A percentile compares a stretch with the other conserved stretches of the same genome.
Evolutionary conservation across 2,797 vertebrate genomes (phyloP).

Genomic region (Macropodus opercularis): DNA sequence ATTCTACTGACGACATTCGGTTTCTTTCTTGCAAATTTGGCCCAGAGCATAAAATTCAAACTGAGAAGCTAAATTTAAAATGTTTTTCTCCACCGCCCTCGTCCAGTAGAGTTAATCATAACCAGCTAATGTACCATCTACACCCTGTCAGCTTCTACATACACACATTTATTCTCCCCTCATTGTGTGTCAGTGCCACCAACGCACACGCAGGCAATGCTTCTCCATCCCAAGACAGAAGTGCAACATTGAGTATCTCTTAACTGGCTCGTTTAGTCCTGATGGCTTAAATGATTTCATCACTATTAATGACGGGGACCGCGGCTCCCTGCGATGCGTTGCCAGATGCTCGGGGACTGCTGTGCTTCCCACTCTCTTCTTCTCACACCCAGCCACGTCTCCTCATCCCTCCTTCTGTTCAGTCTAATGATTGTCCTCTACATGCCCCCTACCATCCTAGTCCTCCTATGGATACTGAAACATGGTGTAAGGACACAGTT

Average conservation of each 20-base stretch:
- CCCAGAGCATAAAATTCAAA: neutral
- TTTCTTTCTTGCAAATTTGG: neutral
- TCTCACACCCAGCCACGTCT: conserved; percentile 64
- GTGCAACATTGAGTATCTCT: conserved; percentile 90
- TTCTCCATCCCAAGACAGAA: conserved; percentile 81
- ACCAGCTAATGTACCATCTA: conserved; percentile 42
- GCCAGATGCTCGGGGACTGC: conserved; percentile 98
- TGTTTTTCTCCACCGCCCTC: neutral
- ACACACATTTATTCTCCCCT: conserved; percentile 64
- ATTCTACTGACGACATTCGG: neutral
- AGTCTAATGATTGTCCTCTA: conserved; percentile 93
- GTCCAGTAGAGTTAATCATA: conserved; percentile 18
- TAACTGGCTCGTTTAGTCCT: conserved; percentile 99
- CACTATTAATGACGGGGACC: conserved; percentile 98
- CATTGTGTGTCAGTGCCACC: conserved; percentile 38
- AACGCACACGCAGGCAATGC: conserved; percentile 25
- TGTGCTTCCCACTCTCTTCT: conserved; percentile 79
- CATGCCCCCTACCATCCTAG: conserved; percentile 85
- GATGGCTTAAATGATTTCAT: conserved; percentile 99
- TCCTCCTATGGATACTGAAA: conserved; percentile 62
- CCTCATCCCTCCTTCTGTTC: conserved; percentile 87
- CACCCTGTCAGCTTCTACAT: conserved; percentile 31
- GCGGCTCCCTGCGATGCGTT: conserved; percentile 87
- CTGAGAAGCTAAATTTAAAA: neutral
- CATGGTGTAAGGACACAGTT: conserved; percentile 37